Evolutionary conservation across 1,140 invertebrate genomes (phyloP), one percentile per base, ranked within the genome.

Genomic region (Neodiprion lecontei): DNA sequence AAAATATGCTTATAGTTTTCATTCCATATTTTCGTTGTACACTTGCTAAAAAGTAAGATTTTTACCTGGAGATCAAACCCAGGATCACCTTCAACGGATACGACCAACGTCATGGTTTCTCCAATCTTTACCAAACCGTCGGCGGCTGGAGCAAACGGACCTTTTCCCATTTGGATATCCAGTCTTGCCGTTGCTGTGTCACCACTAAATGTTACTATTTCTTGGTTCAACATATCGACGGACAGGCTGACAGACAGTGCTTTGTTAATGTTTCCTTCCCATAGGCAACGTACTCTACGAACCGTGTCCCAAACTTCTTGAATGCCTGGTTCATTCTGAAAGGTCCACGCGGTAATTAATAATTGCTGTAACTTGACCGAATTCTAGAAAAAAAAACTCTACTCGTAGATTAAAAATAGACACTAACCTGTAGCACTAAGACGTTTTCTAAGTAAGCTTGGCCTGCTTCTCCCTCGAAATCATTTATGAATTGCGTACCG

Each of bases 221-320:
- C 92, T 82, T 95, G 93, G 75, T 93, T 94, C 70, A 96, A 83
- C 92, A 95, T 95, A 40, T 94, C 95, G 1, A 96, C 94, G 68
- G 91, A 93, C 11, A 96, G 86, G 7, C 93, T 93, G 1, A 94
- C 93, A 0, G 92, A 92, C 47, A 96, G 85, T 10, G 93, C 91
- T 81, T 95, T 93, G 23, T 93, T 94, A 65, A 95, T 86, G 78
- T 92, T 94, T 11, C 94, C 94, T 90, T 95, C 94, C 94, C 94
- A 96, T 12, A 95, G 87, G 85, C 95, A 96, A 73, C 94, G 90
- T 0, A 96, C 94, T 69, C 92, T 89, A 65, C 94, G 89, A 47
- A 95, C 92, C 2, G 93, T 94, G 81, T 96, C 95, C 95, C 95
- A 96, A 0, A 94, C 92, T 89, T 95, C 94, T 86, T 95, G 93